A percentile compares a stretch with the other conserved stretches of the same genome.
These are phyloP conservation scores for Boloria euphrosyne DNA, from an alignment of 2,888 invertebrate genomes.

Conservation along the genomic window DNA sequence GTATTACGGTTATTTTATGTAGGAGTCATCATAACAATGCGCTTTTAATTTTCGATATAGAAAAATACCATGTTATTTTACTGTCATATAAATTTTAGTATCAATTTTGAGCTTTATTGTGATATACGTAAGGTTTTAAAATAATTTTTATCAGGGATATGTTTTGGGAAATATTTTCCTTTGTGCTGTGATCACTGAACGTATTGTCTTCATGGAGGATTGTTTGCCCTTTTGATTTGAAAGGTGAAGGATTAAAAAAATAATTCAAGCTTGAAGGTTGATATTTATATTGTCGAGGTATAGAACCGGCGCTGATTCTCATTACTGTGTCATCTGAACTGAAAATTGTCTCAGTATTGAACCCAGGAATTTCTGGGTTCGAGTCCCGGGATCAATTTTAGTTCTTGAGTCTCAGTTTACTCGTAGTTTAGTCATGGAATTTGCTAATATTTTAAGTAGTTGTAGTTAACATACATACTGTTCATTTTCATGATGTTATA, in stretches of 20 bases:
- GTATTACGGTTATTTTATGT: background rate
- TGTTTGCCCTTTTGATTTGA: constrained; percentile 44
- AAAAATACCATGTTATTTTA: background rate
- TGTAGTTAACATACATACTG: too few species aligned
- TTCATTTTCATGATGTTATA: too few species aligned
- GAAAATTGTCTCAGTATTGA: too few species aligned
- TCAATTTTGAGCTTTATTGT: constrained; percentile 3
- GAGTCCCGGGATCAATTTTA: too few species aligned
- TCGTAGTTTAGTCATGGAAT: too few species aligned
- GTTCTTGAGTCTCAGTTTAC: too few species aligned
- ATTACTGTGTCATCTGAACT: too few species aligned
- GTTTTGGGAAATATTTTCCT: constrained; percentile 24
- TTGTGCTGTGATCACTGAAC: constrained; percentile 48
- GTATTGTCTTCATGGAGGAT: constrained; percentile 50
- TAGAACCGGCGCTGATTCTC: too few species aligned
- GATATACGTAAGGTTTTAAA: constrained; percentile 7
- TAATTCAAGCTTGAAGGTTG: background rate
- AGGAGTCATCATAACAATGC: constrained; percentile 21
- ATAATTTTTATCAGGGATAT: background rate
- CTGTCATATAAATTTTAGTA: background rate
- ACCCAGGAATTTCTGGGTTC: too few species aligned
- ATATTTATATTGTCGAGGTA: background rate
- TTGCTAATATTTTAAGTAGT: too few species aligned
- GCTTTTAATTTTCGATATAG: constrained; percentile 30
- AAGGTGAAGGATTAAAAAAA: constrained; percentile 27